Base-by-base conservation (phyloP, 2,888 invertebrate genomes). In the Pegoplata infirma region DNA sequence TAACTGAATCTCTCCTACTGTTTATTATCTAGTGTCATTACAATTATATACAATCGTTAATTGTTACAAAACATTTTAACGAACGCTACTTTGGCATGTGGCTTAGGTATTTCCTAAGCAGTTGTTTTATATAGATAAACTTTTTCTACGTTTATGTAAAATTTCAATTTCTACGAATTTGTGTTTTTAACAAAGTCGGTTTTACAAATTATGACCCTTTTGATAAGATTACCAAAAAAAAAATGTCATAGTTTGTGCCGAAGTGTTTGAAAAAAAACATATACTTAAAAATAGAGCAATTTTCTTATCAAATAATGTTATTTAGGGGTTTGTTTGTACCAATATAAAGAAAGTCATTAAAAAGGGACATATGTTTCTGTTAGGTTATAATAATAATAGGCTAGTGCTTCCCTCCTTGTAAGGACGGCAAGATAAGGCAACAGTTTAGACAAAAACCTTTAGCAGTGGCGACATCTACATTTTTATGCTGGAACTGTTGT, bases 141-240 rank as follows among this genome's bases (percentile, higher is more conserved):
- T 68, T 58, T 58, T 46, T 25, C 16, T 53, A 6, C 8, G 1
- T 14, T 61, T 68, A 19, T 21, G 1, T 21, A 4, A 14, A 12
- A n/a, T 49, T 61, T 5, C 6, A 23, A 47, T 25, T 76, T 67
- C 55, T 23, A 46, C 16, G 59, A 76, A 69, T 40, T 67, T 75
- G 63, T 19, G 4, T 36, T 67, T 82, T 76, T 79, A 80, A 82
- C 82, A 81, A 81, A 80, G 81, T 82, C 81, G 80, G 61, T 72
- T 82, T 80, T 81, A 84, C 83, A 84, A 86, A 83, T 86, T 86
- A 86, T 86, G 82, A 80, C 81, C 76, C 76, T 83, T 17, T 72
- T 81, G 86, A 86, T 86, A 84, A 86, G 86, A 86, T 86, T 68
- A 56, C 25, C n/a, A n/a, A n/a, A n/a, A n/a, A n/a, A n/a, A 17